Evolutionary conservation across 2,797 vertebrate genomes (phyloP).

Genomic region (Hydrophis major): DNA sequence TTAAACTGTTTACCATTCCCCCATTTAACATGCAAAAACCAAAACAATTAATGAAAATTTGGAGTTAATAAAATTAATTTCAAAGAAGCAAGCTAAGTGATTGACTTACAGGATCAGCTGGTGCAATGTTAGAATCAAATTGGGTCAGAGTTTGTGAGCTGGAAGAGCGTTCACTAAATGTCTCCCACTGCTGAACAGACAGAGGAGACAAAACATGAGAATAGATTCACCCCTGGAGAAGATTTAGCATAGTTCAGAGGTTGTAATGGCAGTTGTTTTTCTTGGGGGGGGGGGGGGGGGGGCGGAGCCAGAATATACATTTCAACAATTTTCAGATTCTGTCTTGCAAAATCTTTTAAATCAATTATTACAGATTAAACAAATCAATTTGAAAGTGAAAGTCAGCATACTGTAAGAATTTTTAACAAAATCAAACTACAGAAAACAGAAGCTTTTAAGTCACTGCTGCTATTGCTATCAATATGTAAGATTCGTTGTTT

Average conservation of each 20-base stretch:
- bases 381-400: constrained; percentile 22
- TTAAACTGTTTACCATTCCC: constrained; percentile 62
- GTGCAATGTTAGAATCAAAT: constrained; percentile 99
- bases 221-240: constrained; percentile 70
- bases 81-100: constrained; percentile 97
- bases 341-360: neutral
- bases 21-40: constrained; percentile 59
- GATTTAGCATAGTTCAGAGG: constrained; percentile 67
- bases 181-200: constrained; percentile 99
- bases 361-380: constrained; percentile 24
- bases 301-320: neutral
- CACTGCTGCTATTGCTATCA: constrained; percentile 27
- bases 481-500: constrained; percentile 16
- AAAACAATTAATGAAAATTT: constrained; percentile 74
- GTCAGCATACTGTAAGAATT: constrained; percentile 12
- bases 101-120: constrained; percentile 99
- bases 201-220: constrained; percentile 84
- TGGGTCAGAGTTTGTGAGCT: constrained; percentile 99
- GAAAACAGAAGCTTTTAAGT: constrained; percentile 5
- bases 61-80: constrained; percentile 97
- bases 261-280: constrained; percentile 71
- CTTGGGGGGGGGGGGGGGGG: neutral
- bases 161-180: constrained; percentile 99
- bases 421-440: constrained; percentile 36
- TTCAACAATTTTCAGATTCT: neutral